Conservation (phyloP, 2,888 invertebrate species). For the Melipona bicolor region DNA sequence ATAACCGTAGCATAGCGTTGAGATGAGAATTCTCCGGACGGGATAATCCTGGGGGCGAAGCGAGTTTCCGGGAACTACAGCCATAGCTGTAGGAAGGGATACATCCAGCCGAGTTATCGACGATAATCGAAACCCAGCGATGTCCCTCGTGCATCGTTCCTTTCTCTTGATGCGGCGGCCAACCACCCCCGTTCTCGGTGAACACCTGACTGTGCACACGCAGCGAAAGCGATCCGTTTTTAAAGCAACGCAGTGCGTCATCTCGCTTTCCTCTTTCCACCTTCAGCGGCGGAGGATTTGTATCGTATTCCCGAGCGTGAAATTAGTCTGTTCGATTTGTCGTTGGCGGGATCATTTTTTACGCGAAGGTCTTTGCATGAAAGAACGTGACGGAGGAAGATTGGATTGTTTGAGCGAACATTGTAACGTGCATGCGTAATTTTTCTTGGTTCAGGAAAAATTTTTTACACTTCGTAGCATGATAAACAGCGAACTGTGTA, state of each 20-base stretch:
- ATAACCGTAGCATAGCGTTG: conserved; percentile 61
- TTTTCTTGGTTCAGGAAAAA: neutral
- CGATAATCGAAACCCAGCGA: conserved; percentile 73
- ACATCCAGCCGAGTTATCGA: conserved; percentile 73
- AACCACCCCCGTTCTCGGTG: neutral
- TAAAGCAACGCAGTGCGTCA: too few relatives aligned
- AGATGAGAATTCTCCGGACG: conserved; percentile 69
- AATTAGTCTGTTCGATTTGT: neutral
- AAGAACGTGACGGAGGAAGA: rapidly evolving
- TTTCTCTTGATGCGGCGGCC: conserved; percentile 55
- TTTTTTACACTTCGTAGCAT: too few relatives aligned
- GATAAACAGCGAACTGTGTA: too few relatives aligned
- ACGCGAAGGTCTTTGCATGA: neutral
- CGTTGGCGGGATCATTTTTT: neutral
- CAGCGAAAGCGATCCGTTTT: neutral
- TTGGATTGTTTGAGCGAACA: neutral
- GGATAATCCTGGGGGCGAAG: conserved; percentile 71
- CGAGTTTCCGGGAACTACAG: conserved; percentile 72
- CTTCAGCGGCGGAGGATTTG: neutral
- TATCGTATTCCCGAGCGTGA: neutral
- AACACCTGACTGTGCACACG: conserved; percentile 31
- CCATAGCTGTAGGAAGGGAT: conserved; percentile 65
- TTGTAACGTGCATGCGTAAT: neutral
- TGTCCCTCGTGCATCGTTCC: conserved; percentile 71
- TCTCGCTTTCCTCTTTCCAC: neutral